phyloP scores from a whole-genome alignment of 2,888 invertebrate species.

The Crocallis elinguaria region DNA sequence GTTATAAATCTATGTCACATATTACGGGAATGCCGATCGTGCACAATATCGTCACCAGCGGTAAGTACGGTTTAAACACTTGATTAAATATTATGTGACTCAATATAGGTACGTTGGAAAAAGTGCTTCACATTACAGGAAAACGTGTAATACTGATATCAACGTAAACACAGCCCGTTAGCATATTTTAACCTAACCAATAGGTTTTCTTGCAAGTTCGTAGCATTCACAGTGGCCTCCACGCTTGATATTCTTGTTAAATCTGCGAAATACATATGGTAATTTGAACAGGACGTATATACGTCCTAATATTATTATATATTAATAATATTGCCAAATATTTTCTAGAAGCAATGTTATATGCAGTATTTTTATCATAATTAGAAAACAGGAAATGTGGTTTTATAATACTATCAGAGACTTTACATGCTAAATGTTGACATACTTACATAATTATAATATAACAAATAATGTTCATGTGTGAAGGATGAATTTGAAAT shows the following conservation, averaged over 20 bases:
- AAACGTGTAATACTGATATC: not conserved
- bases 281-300: not conserved
- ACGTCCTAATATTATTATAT: not conserved
- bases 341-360: too few species aligned
- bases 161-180: not conserved
- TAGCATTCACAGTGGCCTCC: slow-evolving; percentile 17
- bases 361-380: too few species aligned
- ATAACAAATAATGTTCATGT: too few species aligned
- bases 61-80: slow-evolving; percentile 62
- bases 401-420: not conserved
- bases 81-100: slow-evolving; percentile 58
- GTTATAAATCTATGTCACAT: slow-evolving; percentile 58
- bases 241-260: not conserved
- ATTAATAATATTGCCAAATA: too few species aligned
- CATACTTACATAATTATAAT: too few species aligned
- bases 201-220: slow-evolving; percentile 7
- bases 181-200: slow-evolving; percentile 15
- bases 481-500: too few species aligned
- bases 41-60: slow-evolving; percentile 75
- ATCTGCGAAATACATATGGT: slow-evolving; percentile 1
- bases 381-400: not conserved
- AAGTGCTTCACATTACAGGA: slow-evolving; percentile 15
- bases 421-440: too few species aligned
- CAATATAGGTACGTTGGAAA: slow-evolving; percentile 40
- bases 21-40: slow-evolving; percentile 78